Conservation (phyloP, 2,113 vertebrate genomes). For the Myotis lucifugus region DNA sequence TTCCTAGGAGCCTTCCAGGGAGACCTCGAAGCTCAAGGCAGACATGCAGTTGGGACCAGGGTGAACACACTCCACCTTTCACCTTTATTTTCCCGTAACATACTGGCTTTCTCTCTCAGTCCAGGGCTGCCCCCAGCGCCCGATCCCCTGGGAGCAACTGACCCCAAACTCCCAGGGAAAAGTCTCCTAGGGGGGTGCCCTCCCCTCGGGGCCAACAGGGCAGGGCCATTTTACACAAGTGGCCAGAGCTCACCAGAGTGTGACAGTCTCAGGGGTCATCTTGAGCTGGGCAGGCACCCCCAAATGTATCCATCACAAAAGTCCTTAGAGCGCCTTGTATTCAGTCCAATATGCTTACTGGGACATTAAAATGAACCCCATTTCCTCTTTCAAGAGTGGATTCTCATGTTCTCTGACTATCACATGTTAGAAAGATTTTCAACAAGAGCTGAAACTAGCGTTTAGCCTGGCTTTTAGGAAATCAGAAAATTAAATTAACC, state of each 20-base stretch:
- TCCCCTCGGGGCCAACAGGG: background rate
- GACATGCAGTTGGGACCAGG: fast-evolving
- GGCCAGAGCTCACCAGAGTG: background rate
- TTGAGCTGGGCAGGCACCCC: background rate
- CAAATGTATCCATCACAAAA: no score
- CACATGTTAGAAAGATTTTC: background rate
- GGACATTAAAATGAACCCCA: background rate
- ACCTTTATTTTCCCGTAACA: background rate
- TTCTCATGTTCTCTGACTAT: background rate
- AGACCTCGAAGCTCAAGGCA: no score
- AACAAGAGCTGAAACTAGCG: background rate
- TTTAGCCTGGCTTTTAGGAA: background rate
- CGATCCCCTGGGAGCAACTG: background rate
- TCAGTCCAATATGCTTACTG: fast-evolving
- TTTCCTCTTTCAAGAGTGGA: background rate
- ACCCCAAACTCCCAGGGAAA: background rate
- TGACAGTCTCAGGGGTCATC: fast-evolving
- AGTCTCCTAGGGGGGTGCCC: background rate
- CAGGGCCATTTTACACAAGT: no score
- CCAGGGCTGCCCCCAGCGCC: background rate
- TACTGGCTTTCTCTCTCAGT: background rate
- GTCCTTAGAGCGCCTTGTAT: fast-evolving
- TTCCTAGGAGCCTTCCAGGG: fast-evolving
- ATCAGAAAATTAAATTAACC: constrained; percentile 27
- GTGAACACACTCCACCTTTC: fast-evolving